phyloP scores from a whole-genome alignment of 2,888 invertebrate genomes.

The Conistra vaccinii region DNA sequence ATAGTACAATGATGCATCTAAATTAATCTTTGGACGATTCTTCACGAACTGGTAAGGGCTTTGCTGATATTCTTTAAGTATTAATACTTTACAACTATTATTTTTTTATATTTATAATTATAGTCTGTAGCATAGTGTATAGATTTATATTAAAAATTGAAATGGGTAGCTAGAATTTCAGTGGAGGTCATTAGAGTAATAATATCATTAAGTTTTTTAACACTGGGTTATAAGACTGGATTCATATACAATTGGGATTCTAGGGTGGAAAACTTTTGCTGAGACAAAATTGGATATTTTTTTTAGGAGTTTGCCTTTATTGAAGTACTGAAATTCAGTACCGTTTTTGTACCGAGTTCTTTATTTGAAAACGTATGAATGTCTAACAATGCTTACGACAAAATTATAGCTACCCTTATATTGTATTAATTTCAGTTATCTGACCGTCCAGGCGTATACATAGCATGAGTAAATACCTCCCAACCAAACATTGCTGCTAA shows the following conservation, averaged over 20 bases:
- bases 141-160: slow-evolving; percentile 34
- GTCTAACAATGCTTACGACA: slow-evolving; percentile 2
- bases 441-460: slow-evolving; percentile 55
- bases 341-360: not conserved
- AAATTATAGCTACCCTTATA: slow-evolving; percentile 59
- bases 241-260: slow-evolving; percentile 1
- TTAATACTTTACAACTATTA: slow-evolving; percentile 55
- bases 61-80: slow-evolving; percentile 65
- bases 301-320: not conserved
- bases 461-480: slow-evolving; percentile 38
- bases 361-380: not conserved
- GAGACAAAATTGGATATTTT: not conserved
- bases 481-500: slow-evolving; percentile 32
- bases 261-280: not conserved
- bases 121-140: slow-evolving; percentile 38
- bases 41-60: slow-evolving; percentile 88
- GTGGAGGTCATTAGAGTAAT: slow-evolving; percentile 1
- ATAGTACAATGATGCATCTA: slow-evolving; percentile 74
- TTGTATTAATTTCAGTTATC: slow-evolving; percentile 28
- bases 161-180: slow-evolving; percentile 61
- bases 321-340: not conserved
- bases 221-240: slow-evolving; percentile 1
- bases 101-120: slow-evolving; percentile 34
- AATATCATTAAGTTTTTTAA: slow-evolving; percentile 14
- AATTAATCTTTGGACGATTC: slow-evolving; percentile 87